Conservation (phyloP, 2,888 invertebrate genomes). For the Amphimallon solstitiale region DNA sequence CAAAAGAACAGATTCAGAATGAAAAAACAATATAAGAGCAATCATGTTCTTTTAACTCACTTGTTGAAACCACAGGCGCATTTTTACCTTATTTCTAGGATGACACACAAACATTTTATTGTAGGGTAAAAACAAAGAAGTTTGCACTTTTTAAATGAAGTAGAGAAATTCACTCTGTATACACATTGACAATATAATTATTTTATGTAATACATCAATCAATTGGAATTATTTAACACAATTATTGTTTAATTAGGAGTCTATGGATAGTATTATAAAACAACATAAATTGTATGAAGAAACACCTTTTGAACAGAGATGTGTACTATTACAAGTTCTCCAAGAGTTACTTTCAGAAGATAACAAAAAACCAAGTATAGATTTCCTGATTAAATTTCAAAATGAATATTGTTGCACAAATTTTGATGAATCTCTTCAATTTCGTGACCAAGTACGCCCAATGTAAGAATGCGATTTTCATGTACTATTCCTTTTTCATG, state of each 20-base stretch:
- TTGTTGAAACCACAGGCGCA: no score
- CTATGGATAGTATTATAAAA: slow-evolving; percentile 25
- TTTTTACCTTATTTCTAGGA: no score
- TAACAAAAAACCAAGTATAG: background rate
- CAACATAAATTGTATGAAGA: slow-evolving; percentile 12
- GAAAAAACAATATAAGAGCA: no score
- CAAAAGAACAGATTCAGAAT: no score
- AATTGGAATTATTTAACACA: no score
- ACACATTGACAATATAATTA: no score
- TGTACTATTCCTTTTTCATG: background rate
- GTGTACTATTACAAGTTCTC: slow-evolving; percentile 16
- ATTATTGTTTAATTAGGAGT: slow-evolving; percentile 19
- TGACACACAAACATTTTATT: no score
- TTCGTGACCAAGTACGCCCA: background rate
- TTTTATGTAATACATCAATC: no score
- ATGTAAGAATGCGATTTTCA: slow-evolving; percentile 2
- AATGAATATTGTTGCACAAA: background rate
- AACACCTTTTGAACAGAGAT: slow-evolving; percentile 8
- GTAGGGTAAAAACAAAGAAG: no score
- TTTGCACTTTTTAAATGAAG: no score
- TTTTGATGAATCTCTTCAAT: background rate
- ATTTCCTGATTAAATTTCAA: slow-evolving; percentile 1
- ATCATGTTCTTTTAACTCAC: no score
- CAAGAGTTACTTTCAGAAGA: slow-evolving; percentile 7
- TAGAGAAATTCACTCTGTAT: no score